Base-by-base conservation (phyloP, 2,888 invertebrate genomes). In the Andrena fulva region DNA sequence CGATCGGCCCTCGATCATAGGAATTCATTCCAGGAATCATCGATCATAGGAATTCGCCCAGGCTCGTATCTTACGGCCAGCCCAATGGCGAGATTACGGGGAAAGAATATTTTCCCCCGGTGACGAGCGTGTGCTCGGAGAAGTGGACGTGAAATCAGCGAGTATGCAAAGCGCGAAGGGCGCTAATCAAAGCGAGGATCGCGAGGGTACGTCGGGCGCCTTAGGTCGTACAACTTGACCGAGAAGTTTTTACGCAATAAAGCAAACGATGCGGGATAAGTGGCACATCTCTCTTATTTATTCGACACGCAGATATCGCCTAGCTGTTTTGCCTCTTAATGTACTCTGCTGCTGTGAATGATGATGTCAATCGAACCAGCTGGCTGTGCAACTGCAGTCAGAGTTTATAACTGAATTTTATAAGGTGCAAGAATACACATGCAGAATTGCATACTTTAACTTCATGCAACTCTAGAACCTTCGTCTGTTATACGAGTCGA, bases 1-100 rank as follows among this genome's bases (percentile, higher is more conserved):
- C 52, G 62, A 62, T 68, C 68, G 59, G 10, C 66, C 66, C 74
- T 31, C 52, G 68, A 75, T 75, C 68, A 68, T 62, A 62, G 60
- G 62, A 68, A 68, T 67, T 12, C 31, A 1, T 42, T 42, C 42
- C 42, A 5, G 42, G 42, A 42, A 42, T 42, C 42, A 16, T 42
- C 42, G 42, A 42, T 42, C 42, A 42, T 5, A 42, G 42, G 42
- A 42, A 42, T 42, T 42, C 42, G 4, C 42, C 5, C 42, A 42
- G 42, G 12, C 4, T 42, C 42, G 42, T 42, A 4, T 42, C 42
- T 16, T 42, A 42, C 42, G 0, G 42, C 42, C 16, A 16, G 42
- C 12, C 42, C 0, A 42, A n/a, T 16, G 69, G 35, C 16, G 24
- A 8, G 52, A 69, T 69, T 56, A 27, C 48, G 24, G 16, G 56